A percentile compares a stretch with the other conserved stretches of the same genome.
Conservation (phyloP, 2,113 vertebrate species). For the Anseranas semipalmata region DNA sequence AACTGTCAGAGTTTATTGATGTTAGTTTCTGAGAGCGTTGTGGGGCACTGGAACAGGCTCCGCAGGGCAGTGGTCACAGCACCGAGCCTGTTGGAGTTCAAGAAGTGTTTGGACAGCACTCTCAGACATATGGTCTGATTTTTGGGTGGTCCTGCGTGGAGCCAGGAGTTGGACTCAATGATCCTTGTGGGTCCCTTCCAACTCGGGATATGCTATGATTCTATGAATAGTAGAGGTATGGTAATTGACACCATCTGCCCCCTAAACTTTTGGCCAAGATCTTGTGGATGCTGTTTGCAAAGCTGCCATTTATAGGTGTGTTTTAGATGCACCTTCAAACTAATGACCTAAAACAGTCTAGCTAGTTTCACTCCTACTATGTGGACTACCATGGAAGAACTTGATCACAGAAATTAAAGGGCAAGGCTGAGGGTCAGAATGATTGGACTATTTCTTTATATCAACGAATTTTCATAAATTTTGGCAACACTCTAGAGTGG, state of each 20-base stretch:
- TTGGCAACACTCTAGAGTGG: neutral
- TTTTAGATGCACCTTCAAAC: neutral
- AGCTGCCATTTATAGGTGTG: neutral
- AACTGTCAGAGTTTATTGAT: neutral
- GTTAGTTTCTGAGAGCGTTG: neutral
- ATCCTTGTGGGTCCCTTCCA: too few relatives aligned
- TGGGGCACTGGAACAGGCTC: too few relatives aligned
- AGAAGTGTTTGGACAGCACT: too few relatives aligned
- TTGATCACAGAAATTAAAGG: neutral
- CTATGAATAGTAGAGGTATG: too few relatives aligned
- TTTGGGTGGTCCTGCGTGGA: too few relatives aligned
- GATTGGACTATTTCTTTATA: neutral
- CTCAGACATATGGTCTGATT: too few relatives aligned
- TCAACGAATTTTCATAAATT: neutral
- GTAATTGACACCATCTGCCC: neutral
- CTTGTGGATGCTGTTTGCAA: neutral
- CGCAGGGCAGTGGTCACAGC: too few relatives aligned
- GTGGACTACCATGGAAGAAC: neutral
- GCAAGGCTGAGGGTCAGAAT: neutral
- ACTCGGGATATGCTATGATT: too few relatives aligned
- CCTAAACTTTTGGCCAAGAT: neutral
- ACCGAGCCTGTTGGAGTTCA: too few relatives aligned
- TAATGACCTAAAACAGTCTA: neutral
- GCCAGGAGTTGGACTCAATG: too few relatives aligned
- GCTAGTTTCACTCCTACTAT: neutral